phyloP scores from a whole-genome alignment of 2,797 vertebrate genomes.

The Amblyopsis hoosieri region DNA sequence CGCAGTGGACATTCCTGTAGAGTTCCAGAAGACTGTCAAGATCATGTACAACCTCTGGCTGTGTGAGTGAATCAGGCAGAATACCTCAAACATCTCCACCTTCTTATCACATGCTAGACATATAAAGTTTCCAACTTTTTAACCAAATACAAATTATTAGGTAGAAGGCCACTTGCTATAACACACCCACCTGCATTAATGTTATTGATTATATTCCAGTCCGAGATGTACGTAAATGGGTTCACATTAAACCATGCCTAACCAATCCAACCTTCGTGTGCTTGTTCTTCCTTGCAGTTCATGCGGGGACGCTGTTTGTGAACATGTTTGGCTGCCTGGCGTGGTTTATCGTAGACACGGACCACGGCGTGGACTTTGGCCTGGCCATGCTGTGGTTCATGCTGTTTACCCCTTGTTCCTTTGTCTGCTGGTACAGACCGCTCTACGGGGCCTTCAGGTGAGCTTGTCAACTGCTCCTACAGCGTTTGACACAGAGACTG shows the following conservation, averaged over 20 bases:
- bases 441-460: slow-evolving; percentile 99
- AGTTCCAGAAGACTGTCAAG: slow-evolving; percentile 99
- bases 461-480: slow-evolving; percentile 17
- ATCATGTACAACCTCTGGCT: slow-evolving; percentile 99
- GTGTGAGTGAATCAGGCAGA: slow-evolving; percentile 83
- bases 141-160: too few relatives aligned
- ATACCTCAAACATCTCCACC: neutral
- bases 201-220: too few relatives aligned
- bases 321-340: slow-evolving; percentile 98
- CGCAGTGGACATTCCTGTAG: slow-evolving; percentile 95
- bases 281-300: slow-evolving; percentile 76
- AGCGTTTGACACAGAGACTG: neutral
- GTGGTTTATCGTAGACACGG: slow-evolving; percentile 93
- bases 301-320: slow-evolving; percentile 93
- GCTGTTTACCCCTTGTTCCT: slow-evolving; percentile 91
- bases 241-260: too few relatives aligned
- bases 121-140: too few relatives aligned
- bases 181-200: too few relatives aligned
- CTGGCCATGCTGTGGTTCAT: slow-evolving; percentile 98
- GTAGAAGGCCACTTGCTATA: too few relatives aligned
- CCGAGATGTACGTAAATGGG: too few relatives aligned
- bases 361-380: slow-evolving; percentile 93
- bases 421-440: slow-evolving; percentile 97
- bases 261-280: neutral
- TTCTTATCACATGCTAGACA: too few relatives aligned